Base-by-base conservation (phyloP, 2,888 invertebrate species). In the Stegana nigrithorax region DNA sequence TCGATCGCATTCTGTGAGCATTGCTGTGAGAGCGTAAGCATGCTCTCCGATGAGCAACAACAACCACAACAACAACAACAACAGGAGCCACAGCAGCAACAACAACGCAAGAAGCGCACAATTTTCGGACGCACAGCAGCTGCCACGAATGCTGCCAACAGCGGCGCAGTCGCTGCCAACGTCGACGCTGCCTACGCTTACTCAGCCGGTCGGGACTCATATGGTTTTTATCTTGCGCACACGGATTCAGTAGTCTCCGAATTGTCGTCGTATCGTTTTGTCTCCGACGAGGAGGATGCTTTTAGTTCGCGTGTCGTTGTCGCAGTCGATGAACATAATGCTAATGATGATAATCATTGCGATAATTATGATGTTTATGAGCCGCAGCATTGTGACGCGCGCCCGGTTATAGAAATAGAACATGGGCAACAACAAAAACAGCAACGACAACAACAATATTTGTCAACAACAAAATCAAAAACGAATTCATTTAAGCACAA, bases 191-290 rank as follows among this genome's bases (percentile, higher is more conserved):
- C n/a, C 26, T 8, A n/a, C 6, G 10, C 29, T 17, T 10, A 26
- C 4, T 21, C 27, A 44, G 47, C 70, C 62, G 70, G 69, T 66
- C 70, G 63, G 67, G 70, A 76, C 79, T 73, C 71, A 61, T 78
- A 71, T 63, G 72, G 67, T 68, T 73, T 73, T 70, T 73, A 73
- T 70, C 67, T 80, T 59, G 72, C 72, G 69, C 69, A 70, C 60
- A 69, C 69, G 66, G 76, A 82, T 80, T 83, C 83, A 83, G 82
- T 82, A 83, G 83, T 82, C 73, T 83, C 81, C 69, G 81, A 82
- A 73, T 74, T 82, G 76, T 83, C 82, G 79, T 82, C 83, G 78
- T 78, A 79, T 74, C 80, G 82, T 70, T 81, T 83, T 79, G 81
- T 83, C 72, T 81, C 81, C 73, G 76, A 79, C 71, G 82, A 81